phyloP scores from a whole-genome alignment of 2,113 vertebrate species.

The Muntiacus muntjak region DNA sequence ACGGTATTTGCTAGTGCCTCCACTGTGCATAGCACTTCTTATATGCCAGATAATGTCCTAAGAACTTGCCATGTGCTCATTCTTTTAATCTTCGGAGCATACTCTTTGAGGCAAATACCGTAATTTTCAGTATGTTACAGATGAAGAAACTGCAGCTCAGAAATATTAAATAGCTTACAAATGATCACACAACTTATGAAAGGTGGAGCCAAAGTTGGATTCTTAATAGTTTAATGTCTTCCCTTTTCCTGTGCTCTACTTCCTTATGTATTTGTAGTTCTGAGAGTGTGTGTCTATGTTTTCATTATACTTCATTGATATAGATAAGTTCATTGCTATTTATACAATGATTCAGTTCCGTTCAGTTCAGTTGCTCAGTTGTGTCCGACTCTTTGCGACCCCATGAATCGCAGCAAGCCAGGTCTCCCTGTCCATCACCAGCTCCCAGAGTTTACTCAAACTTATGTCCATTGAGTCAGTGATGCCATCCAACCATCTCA shows the following conservation, averaged over 20 bases:
- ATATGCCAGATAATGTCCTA: background rate
- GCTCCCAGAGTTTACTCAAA: too few species aligned
- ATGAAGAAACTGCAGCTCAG: background rate
- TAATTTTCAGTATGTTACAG: background rate
- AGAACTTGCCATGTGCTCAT: background rate
- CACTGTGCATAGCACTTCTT: background rate
- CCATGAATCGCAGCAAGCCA: too few species aligned
- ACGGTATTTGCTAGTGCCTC: background rate
- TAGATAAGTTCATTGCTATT: background rate
- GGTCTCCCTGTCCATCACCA: too few species aligned
- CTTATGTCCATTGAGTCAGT: too few species aligned
- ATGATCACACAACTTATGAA: slow-evolving; percentile 16
- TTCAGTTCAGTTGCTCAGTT: too few species aligned
- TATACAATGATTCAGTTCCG: background rate
- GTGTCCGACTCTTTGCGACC: too few species aligned
- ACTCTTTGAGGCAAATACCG: background rate
- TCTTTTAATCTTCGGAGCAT: slow-evolving; percentile 10
- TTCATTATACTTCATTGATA: background rate
- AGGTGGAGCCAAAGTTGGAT: background rate
- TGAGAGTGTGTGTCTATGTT: background rate
- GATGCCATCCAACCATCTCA: too few species aligned
- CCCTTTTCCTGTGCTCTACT: background rate
- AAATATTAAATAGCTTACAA: background rate
- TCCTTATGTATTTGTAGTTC: background rate
- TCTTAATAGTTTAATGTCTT: background rate